Evolutionary conservation across 2,888 invertebrate species (phyloP), one percentile per base, ranked within the genome.

Genomic region (Drosophila picticornis): DNA sequence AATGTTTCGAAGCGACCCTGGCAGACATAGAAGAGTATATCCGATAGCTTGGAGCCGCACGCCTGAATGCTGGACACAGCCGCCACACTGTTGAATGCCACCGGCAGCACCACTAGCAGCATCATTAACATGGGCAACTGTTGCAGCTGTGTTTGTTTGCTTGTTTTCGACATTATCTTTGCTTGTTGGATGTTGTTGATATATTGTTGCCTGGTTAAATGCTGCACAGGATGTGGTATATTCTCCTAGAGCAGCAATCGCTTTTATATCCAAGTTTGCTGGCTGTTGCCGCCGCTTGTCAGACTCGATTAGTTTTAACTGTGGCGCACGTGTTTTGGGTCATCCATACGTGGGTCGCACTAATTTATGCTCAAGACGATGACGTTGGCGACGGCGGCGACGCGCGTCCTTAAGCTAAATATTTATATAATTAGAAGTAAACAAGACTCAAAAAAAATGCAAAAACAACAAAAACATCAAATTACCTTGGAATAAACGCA

Each of bases 221-320:
- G 81, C 74, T 75, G 63, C 61, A 65, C 38, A 70, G 87, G 75
- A 75, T 89, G 63, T 85, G 84, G 50, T 84, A 66, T 51, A 69
- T 40, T 61, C 55, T 31, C 64, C 13, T 36, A 2, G 55, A n/a
- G 3, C 27, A 34, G 52, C 71, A 52, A 66, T 25, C 68, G 38
- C 80, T 88, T 84, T 84, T 88, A 84, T 84, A 84, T 69, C 27
- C 55, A 55, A 46, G 25, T 16, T 46, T 16, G 75, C 51, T 5
- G 56, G 56, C 34, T 32, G 13, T 2, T 22, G 40, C 34, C 48
- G 34, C 51, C 48, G 34, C 74, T 55, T 84, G 84, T 84, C 84
- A 75, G 32, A 61, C 25, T 59, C 69, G 62, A 88, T 84, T 84
- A 84, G 43, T 52, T 58, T 68, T 38, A 13, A 46, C 34, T 52